Evolutionary conservation across 1,140 invertebrate genomes (phyloP).

Genomic region (Drosophila triauraria): DNA sequence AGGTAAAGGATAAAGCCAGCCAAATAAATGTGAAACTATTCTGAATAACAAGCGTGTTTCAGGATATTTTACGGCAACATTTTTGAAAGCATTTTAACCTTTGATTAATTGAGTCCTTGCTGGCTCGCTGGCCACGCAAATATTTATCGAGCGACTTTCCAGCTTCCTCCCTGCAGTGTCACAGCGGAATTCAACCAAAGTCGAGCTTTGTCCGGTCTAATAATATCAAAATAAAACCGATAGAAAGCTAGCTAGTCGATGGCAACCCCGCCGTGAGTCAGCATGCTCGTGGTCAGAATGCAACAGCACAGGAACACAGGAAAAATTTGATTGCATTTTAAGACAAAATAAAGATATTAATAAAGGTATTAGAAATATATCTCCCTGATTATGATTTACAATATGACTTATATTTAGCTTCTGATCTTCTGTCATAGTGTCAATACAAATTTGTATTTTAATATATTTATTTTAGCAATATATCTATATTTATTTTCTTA

Average conservation of each 20-base stretch:
- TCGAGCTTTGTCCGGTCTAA: slow-evolving; percentile 31
- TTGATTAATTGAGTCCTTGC: slow-evolving; percentile 1
- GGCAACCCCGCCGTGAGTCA: slow-evolving; percentile 15
- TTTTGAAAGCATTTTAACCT: too few relatives aligned
- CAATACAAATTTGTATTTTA: too few relatives aligned
- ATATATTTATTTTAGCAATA: background rate
- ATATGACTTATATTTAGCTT: too few relatives aligned
- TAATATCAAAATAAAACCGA: slow-evolving; percentile 40
- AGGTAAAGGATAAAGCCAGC: background rate
- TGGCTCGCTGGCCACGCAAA: background rate
- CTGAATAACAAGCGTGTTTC: background rate
- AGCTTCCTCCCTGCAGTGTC: slow-evolving; percentile 31
- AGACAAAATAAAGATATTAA: too few relatives aligned
- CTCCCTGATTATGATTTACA: too few relatives aligned
- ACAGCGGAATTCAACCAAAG: slow-evolving; percentile 21
- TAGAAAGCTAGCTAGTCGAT: slow-evolving; percentile 6
- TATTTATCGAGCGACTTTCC: slow-evolving; percentile 17
- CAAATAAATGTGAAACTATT: background rate
- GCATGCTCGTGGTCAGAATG: background rate
- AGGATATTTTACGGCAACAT: too few relatives aligned
- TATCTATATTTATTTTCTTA: too few relatives aligned
- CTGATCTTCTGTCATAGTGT: too few relatives aligned
- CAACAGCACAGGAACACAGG: slow-evolving; percentile 2
- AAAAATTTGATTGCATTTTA: too few relatives aligned
- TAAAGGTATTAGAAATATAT: too few relatives aligned